These are phyloP conservation scores for Herminia tarsipennalis DNA, from an alignment of 2,888 invertebrate genomes.

Conservation along the genomic window DNA sequence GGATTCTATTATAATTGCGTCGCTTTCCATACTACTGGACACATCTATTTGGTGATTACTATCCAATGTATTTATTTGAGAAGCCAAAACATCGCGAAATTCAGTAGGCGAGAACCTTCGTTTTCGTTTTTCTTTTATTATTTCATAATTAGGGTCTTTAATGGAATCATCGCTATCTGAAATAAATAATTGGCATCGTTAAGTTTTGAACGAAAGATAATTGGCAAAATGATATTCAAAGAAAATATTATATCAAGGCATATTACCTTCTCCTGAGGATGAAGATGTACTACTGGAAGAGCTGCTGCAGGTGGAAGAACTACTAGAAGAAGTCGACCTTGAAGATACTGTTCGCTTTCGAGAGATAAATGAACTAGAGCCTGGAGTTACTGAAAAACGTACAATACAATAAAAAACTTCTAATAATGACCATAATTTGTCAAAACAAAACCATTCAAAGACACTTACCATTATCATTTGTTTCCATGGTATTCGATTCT, in stretches of 20 bases:
- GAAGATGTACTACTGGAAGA: neutral
- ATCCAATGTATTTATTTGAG: neutral
- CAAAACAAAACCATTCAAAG: no score
- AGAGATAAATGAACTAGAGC: neutral
- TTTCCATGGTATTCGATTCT: no score
- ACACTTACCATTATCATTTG: no score
- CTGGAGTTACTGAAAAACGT: no score
- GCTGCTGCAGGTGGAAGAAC: neutral
- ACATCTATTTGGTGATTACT: neutral
- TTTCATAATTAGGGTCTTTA: neutral
- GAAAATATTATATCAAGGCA: neutral
- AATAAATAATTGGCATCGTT: neutral
- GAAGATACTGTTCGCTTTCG: neutral
- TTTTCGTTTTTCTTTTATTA: neutral
- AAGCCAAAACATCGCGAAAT: neutral
- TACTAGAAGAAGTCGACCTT: neutral
- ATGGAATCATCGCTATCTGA: slow-evolving; percentile 10
- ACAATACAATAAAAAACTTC: no score
- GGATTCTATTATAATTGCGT: neutral
- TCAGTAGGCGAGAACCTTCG: neutral
- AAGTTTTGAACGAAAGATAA: neutral
- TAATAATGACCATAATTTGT: no score
- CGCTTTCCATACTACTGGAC: neutral
- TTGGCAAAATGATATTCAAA: neutral
- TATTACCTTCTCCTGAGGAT: neutral